Conservation (phyloP, 2,888 invertebrate genomes). For the Drosophila borborema region DNA sequence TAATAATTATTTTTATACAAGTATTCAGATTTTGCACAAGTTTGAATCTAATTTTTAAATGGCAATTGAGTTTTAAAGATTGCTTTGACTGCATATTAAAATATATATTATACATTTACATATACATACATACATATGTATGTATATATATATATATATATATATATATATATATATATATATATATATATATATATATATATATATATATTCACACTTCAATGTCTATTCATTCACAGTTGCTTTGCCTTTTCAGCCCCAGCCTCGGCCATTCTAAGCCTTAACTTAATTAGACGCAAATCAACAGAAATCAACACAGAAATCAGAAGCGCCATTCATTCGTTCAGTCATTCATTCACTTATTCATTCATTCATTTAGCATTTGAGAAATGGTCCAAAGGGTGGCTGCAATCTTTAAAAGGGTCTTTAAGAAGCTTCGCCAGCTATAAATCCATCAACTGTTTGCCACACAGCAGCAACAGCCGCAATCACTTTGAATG, state of each 20-base stretch:
- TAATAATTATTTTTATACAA: neutral
- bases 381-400: slow-evolving; percentile 9
- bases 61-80: neutral
- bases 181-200: neutral
- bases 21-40: neutral
- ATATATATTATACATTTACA: neutral
- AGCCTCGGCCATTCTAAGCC: slow-evolving; percentile 4
- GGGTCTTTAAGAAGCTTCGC: slow-evolving; percentile 31
- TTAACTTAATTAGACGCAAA: slow-evolving; percentile 75
- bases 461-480: slow-evolving; percentile 33
- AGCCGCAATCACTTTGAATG: slow-evolving; percentile 72
- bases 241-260: neutral
- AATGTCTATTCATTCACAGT: neutral
- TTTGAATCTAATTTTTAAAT: neutral
- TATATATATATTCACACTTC: neutral
- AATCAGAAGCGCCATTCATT: slow-evolving; percentile 69
- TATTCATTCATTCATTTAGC: slow-evolving; percentile 47
- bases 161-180: no score
- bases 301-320: slow-evolving; percentile 53
- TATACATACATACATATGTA: neutral
- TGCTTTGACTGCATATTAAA: neutral
- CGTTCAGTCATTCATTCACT: slow-evolving; percentile 31
- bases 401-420: slow-evolving; percentile 14
- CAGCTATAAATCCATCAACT: slow-evolving; percentile 58
- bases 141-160: neutral